A percentile compares a stretch with the other conserved stretches of the same genome.
Evolutionary conservation across 2,888 invertebrate genomes (phyloP).

Genomic region (Drosophila prolongata): DNA sequence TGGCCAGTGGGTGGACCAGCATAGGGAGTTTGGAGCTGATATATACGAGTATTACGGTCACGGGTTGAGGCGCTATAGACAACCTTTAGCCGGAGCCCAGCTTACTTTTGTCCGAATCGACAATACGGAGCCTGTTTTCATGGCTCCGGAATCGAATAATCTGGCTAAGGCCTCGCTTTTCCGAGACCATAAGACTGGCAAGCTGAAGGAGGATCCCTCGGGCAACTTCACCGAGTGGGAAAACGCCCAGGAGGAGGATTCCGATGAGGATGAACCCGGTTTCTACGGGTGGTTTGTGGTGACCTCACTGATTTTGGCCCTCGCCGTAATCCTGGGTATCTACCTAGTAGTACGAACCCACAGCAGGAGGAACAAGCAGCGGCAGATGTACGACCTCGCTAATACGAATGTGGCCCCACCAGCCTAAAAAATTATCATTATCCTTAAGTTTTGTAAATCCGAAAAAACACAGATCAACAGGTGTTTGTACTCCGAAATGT

Average conservation of each 20-base stretch:
- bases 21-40: conserved; percentile 74
- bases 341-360: conserved; percentile 68
- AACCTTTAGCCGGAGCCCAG: conserved; percentile 59
- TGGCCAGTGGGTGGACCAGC: conserved; percentile 81
- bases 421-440: conserved; percentile 2
- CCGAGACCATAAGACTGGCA: conserved; percentile 40
- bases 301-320: conserved; percentile 62
- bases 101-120: conserved; percentile 76
- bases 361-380: conserved; percentile 61
- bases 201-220: conserved; percentile 36
- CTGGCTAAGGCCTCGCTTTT: conserved; percentile 63
- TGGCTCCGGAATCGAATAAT: conserved; percentile 68
- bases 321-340: conserved; percentile 60
- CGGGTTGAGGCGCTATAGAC: conserved; percentile 71
- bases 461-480: conserved; percentile 20
- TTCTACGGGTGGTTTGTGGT: conserved; percentile 80
- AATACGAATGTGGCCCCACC: conserved; percentile 49
- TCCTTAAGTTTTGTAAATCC: conserved; percentile 2
- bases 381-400: conserved; percentile 73
- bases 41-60: conserved; percentile 81
- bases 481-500: conserved; percentile 23
- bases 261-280: conserved; percentile 26
- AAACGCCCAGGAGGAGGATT: conserved; percentile 35
- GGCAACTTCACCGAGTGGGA: conserved; percentile 57
- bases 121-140: conserved; percentile 79